Evolutionary conservation across 1,140 invertebrate species (phyloP), one percentile per base, ranked within the genome.

Genomic region (Conus ventricosus): DNA sequence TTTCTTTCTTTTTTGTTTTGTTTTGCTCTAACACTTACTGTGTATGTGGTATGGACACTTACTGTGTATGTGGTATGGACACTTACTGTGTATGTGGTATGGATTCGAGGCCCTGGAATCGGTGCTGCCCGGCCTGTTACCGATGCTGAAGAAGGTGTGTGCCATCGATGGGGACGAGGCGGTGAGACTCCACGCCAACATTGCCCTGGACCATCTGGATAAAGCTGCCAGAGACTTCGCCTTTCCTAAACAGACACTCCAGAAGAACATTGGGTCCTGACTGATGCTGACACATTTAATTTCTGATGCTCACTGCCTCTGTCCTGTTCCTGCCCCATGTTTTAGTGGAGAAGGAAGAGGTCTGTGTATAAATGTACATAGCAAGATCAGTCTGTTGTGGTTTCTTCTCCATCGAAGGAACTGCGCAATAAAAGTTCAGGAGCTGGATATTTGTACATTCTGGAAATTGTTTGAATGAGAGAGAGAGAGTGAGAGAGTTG

Each of bases 141-240:
- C 96, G 96, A 90, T 96, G 4, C 94, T 98, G 57, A 97, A 97
- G 92, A 92, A 95, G 83, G 93, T 97, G 8, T 96, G 97, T 84
- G 95, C 96, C 54, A 95, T 96, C 84, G 96, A 97, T 91, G 96
- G 96, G 82, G 97, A 98, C 95, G 96, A 97, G 23, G 95, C 97
- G 2, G 95, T 97, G 20, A 96, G 96, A 92, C 94, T 97, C 39
- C 97, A 98, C 92, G 96, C 97, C 39, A 96, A 97, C 91, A 92
- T 97, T 54, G 97, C 97, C 1, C 92, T 98, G 6, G 97, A 97
- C 94, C 97, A 98, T 95, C 95, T 98, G 20, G 96, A 97, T 94
- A 95, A 96, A 75, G 97, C 97, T 81, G 96, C 97, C 53, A 96
- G 96, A 90, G 95, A 96, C 84, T 96, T 97, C 92, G 91, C 98